A percentile compares a stretch with the other conserved stretches of the same genome.
Conservation (phyloP, 2,888 invertebrate species). For the Agrotis puta region DNA sequence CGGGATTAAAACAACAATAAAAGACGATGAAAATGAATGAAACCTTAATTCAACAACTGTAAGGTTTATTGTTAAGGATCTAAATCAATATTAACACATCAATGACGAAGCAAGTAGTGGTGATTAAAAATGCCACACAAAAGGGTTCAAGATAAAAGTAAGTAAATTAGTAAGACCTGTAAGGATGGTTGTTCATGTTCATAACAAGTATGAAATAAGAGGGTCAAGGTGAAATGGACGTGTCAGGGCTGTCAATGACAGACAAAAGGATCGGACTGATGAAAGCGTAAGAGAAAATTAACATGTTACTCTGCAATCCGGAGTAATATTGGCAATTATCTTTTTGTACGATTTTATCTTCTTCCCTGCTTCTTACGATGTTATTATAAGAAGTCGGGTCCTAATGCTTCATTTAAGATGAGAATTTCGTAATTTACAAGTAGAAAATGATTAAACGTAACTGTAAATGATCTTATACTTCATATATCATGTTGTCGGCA, state of each 20-base stretch:
- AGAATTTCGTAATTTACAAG: background rate
- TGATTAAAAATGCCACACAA: slow-evolving; percentile 77
- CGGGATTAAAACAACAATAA: slow-evolving; percentile 55
- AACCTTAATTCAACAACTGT: background rate
- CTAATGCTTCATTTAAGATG: background rate
- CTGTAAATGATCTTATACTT: too few relatives aligned
- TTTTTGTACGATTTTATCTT: slow-evolving; percentile 28
- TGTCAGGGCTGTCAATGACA: slow-evolving; percentile 43
- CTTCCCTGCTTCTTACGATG: background rate
- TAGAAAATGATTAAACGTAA: background rate
- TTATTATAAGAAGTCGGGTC: slow-evolving; percentile 2
- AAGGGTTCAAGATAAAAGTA: slow-evolving; percentile 59
- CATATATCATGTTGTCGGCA: too few relatives aligned
- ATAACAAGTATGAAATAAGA: background rate
- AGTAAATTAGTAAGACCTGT: slow-evolving; percentile 61
- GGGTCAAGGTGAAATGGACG: slow-evolving; percentile 31
- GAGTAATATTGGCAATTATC: slow-evolving; percentile 52
- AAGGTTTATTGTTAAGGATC: slow-evolving; percentile 28
- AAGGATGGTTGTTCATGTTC: slow-evolving; percentile 37
- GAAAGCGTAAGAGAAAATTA: slow-evolving; percentile 67
- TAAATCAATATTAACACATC: slow-evolving; percentile 61
- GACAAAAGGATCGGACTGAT: slow-evolving; percentile 66
- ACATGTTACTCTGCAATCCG: slow-evolving; percentile 43
- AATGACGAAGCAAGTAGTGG: slow-evolving; percentile 72
- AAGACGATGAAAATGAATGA: slow-evolving; percentile 31